Base-by-base conservation (phyloP, 2,888 invertebrate species). In the Celastrina argiolus region DNA sequence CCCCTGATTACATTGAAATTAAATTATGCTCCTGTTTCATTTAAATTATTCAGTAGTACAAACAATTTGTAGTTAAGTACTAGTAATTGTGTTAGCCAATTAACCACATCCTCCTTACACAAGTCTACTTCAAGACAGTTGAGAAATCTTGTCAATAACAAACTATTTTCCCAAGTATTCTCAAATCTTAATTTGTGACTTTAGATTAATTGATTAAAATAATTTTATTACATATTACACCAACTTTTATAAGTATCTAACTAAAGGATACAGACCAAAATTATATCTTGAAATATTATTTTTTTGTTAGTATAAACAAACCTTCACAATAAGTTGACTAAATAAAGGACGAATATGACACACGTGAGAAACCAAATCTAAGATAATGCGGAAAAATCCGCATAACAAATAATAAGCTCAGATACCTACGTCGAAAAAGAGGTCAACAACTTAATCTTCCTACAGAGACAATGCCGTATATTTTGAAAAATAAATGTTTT, bases 1-100 rank as follows among this genome's bases (percentile, higher is more conserved):
- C 31, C 7, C 5, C 4, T 3, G 31, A 8, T 45, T 45, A 18
- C 2, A 10, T 45, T 45, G 18, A 16, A 45, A 45, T 1, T 16
- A 8, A 2, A 18, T 18, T 18, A 18, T 45, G 18, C 16, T 16
- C 45, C 45, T 51, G 22, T 51, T 51, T 14, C 22, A 22, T 65
- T 66, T 67, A 67, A 69, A 68, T 64, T 66, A 66, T 69, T 69
- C 58, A 36, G 16, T 45, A 36, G 7, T 12, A 14, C 16, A 59
- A 16, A 59, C 12, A 59, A 18, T 36, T 59, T n/a, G 10, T 18
- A n/a, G 22, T 5, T 26, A 51, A 5, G 34, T 31, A 34, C 12
- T 59, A 36, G 14, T 59, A 34, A 59, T 18, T 34, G 34, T 34
- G 18, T 59, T 36, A 59, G 18, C 59, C 59, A 59, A 59, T 59